Evolutionary conservation across 92 coral and sea anemone species (phyloP), one percentile per base, ranked within the genome.

Genomic region (Palythoa heliodiscus): DNA sequence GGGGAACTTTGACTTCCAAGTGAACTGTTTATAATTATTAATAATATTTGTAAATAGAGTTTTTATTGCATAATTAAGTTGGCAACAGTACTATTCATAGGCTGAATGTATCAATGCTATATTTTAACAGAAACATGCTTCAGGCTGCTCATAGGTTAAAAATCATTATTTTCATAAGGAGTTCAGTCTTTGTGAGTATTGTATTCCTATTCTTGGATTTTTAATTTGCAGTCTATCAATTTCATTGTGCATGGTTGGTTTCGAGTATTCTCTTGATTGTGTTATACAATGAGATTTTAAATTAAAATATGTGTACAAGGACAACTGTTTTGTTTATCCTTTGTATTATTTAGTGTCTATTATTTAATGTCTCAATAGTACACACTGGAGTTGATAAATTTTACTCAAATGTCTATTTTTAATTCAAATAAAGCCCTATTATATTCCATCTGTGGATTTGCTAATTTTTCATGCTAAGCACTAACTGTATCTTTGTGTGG

Each of bases 1-100:
- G 87, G 90, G 24, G 90, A 82, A 60, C 85, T 71, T 70, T 87
- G 74, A 71, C 47, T 67, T 67, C 9, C 35, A 67, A 67, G 37
- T 67, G 71, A 67, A 67, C 10, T 67, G 71, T 67, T 5, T 67
- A 67, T 66, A 66, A 19, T 19, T 66, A 66, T 55, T 17, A 55
- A 55, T 66, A 66, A 19, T 66, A 6, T 66, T 66, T 66, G 29
- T 66, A n/a, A 66, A 66, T 66, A 66, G 71, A 66, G 71, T 66
- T 19, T 4, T 66, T 66, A n/a, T 20, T 23, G 29, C 29, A 66
- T 66, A 43, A 43, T 43, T 43, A 66, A 66, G 71, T 66, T 19
- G 39, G 39, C 35, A 66, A 66, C 71, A 66, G 71, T 66, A 66
- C 71, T 66, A 19, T 66, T 66, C 71, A 66, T 66, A 66, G 35